These are phyloP conservation scores for Belonocnema kinseyi DNA, from an alignment of 1,140 invertebrate species.

Conservation along the genomic window DNA sequence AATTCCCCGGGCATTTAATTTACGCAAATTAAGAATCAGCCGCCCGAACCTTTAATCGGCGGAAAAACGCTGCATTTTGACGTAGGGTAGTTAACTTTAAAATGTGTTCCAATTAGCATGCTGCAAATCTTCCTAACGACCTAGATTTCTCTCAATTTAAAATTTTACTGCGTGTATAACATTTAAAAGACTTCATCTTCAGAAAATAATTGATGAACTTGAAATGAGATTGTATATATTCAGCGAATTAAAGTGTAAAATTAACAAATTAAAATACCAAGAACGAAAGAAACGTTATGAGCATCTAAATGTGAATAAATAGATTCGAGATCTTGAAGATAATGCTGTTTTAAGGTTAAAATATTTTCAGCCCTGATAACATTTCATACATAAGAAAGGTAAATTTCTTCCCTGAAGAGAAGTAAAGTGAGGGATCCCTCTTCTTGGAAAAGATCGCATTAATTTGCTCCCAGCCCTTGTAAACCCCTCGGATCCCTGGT, in stretches of 20 bases:
- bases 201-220: background rate
- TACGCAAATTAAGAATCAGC: conserved; percentile 43
- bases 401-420: conserved; percentile 42
- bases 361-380: background rate
- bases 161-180: background rate
- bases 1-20: conserved; percentile 53
- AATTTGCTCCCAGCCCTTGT: conserved; percentile 51
- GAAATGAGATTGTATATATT: conserved; percentile 5
- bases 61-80: conserved; percentile 20
- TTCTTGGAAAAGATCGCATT: conserved; percentile 50
- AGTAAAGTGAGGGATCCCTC: conserved; percentile 39
- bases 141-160: background rate
- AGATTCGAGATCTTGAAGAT: background rate
- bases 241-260: conserved; percentile 15
- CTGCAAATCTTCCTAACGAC: conserved; percentile 32
- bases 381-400: conserved; percentile 34
- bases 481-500: conserved; percentile 42
- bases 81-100: conserved; percentile 13
- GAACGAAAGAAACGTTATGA: background rate
- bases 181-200: background rate
- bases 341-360: background rate
- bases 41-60: conserved; percentile 16
- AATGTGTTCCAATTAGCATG: conserved; percentile 36
- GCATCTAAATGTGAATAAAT: too few species aligned
- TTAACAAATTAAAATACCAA: conserved; percentile 9